phyloP scores from a whole-genome alignment of 1,140 invertebrate genomes.

The Bombus ignitus region DNA sequence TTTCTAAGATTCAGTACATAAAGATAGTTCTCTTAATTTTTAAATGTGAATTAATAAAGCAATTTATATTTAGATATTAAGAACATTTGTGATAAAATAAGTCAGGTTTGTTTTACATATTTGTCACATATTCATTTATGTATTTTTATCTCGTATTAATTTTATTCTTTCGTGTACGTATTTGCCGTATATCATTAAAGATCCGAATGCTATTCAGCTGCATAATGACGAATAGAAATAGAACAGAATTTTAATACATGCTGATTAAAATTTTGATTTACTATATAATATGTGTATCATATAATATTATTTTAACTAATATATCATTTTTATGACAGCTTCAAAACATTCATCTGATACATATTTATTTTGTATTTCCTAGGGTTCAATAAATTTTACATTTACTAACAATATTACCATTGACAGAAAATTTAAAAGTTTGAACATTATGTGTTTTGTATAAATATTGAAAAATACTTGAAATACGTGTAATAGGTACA shows the following conservation, averaged over 20 bases:
- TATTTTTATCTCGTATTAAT: slow-evolving; percentile 8
- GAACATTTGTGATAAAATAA: slow-evolving; percentile 61
- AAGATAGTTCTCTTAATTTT: slow-evolving; percentile 60
- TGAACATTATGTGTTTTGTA: background rate
- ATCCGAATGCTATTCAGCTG: slow-evolving; percentile 3
- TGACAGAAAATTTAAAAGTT: background rate
- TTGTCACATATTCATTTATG: background rate
- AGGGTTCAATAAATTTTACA: background rate
- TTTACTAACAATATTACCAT: slow-evolving; percentile 16
- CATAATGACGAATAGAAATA: background rate
- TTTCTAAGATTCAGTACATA: slow-evolving; percentile 65
- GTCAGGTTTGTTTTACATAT: slow-evolving; percentile 59
- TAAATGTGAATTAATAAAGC: slow-evolving; percentile 70
- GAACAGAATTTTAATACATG: background rate
- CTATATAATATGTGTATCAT: background rate
- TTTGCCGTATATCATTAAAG: slow-evolving; percentile 37
- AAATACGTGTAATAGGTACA: background rate
- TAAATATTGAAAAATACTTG: background rate
- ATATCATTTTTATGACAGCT: background rate
- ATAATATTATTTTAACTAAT: background rate
- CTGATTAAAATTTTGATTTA: background rate
- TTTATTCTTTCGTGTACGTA: slow-evolving; percentile 1
- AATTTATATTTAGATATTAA: slow-evolving; percentile 66
- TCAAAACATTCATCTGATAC: background rate
- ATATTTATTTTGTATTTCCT: background rate